Base-by-base conservation (phyloP, 2,113 vertebrate species). In the Thymallus thymallus region DNA sequence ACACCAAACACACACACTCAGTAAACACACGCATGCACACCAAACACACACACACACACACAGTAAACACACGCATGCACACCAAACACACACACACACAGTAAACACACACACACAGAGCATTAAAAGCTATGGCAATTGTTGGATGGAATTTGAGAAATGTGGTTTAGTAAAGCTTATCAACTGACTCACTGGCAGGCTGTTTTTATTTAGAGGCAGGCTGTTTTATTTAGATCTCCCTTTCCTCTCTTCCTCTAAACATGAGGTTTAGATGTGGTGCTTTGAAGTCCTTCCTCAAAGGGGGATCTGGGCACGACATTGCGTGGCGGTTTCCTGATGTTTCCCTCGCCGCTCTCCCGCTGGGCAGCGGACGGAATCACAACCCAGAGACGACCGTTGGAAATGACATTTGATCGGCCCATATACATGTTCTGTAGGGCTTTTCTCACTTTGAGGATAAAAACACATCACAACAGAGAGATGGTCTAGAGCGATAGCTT, bases 121-220 rank as follows among this genome's bases (percentile, higher is more conserved):
- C 93, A 93, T 94, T 94, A 95, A 94, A 95, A 7, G 94, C 82
- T 71, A 80, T 79, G 60, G 88, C 85, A 86, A 87, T 88, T 89
- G 90, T 87, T 80, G 91, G 91, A 90, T 91, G 92, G 90, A 91
- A 92, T 93, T 94, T 93, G 91, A 92, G 3, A 90, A 92, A 62
- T 94, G 91, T 87, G 91, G 91, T 91, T 93, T 94, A 93, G 94
- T 94, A 94, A 95, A 95, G 94, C 93, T 95, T 94, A 95, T 94
- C 94, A 92, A 72, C 35, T 84, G 80, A 88, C 77, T 88, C 82
- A 86, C 91, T 91, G 91, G 63, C 26, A 61, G 61, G 35, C 10
- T 56, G 26, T n/a, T 58, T 76, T 63, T 69, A 62, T 68, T 72
- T 76, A 55, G 92, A 22, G 12, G 63, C 26, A 61, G 61, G 35